A percentile compares a stretch with the other conserved stretches of the same genome.
Evolutionary conservation across 1,140 invertebrate species (phyloP).

Genomic region (Panonychus citri): DNA sequence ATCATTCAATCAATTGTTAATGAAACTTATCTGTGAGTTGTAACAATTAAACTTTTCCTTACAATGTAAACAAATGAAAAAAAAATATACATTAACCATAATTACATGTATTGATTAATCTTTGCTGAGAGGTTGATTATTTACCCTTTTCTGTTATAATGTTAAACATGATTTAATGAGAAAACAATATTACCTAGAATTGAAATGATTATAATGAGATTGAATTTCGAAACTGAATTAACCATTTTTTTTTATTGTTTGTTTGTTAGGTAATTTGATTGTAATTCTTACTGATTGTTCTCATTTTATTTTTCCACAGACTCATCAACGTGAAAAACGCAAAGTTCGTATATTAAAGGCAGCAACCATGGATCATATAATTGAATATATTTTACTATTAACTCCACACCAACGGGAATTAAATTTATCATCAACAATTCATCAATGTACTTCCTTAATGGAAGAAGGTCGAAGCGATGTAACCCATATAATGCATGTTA

Average conservation of each 20-base stretch:
- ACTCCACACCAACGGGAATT: slow-evolving; percentile 1
- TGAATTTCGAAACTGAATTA: too few relatives aligned
- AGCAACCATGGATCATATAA: slow-evolving; percentile 74
- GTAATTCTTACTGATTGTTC: background rate
- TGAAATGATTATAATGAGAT: too few relatives aligned
- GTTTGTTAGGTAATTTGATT: background rate
- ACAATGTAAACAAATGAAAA: too few relatives aligned
- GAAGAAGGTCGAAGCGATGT: slow-evolving; percentile 11
- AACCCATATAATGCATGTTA: slow-evolving; percentile 10
- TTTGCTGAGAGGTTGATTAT: too few relatives aligned
- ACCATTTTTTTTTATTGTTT: too few relatives aligned
- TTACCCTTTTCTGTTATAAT: too few relatives aligned
- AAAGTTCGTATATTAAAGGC: slow-evolving; percentile 82
- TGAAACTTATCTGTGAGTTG: background rate
- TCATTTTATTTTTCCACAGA: background rate
- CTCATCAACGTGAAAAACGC: slow-evolving; percentile 91
- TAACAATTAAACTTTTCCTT: background rate
- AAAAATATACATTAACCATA: too few relatives aligned
- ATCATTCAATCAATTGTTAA: too few relatives aligned
- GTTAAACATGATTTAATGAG: too few relatives aligned
- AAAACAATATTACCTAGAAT: too few relatives aligned
- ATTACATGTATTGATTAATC: too few relatives aligned
- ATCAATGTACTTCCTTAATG: background rate
- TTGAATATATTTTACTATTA: slow-evolving; percentile 62
- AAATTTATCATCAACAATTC: background rate